Base-by-base conservation (phyloP, 2,888 invertebrate species). In the Julus scanicus region DNA sequence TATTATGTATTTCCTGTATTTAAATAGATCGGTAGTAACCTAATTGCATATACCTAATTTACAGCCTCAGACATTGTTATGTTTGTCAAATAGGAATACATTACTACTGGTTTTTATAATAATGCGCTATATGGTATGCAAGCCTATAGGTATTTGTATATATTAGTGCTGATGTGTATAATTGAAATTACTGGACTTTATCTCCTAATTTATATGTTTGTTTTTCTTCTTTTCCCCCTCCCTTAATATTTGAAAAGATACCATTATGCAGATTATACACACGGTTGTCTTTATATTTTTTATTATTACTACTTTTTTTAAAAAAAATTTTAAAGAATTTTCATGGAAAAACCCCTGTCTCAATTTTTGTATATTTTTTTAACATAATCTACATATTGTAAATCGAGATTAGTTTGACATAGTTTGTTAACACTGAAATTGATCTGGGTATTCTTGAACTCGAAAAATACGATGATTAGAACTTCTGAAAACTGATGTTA, bases 61-160 rank as follows among this genome's bases (percentile, higher is more conserved):
- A n/a, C 63, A n/a, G 63, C n/a, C 1, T n/a, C 17, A 11, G 6
- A 6, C 63, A 20, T 29, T 29, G 29, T 71, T 9, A 20, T n/a
- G 20, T 71, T 71, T 71, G 71, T 71, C 71, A 71, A 71, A 29
- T 71, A 71, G 20, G 29, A 71, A 71, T 71, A 71, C n/a, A 1
- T 9, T 20, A 71, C 71, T 20, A 71, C 20, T 20, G 71, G n/a
- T 20, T 29, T 57, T 20, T 71, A 71, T 20, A 20, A 71, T 71
- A 71, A 71, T 71, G n/a, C 29, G 29, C 29, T 29, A 29, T 29
- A 29, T 29, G 29, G 29, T 29, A 29, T 29, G 29, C 29, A 29
- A 1, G 29, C 29, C 29, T 5, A 63, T 63, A n/a, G 17, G 57
- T 15, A 17, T n/a, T n/a, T n/a, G n/a, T n/a, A n/a, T n/a, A n/a